These are phyloP conservation scores for Alectoris magna DNA, from an alignment of 2,797 vertebrate genomes.

Conservation along the genomic window DNA sequence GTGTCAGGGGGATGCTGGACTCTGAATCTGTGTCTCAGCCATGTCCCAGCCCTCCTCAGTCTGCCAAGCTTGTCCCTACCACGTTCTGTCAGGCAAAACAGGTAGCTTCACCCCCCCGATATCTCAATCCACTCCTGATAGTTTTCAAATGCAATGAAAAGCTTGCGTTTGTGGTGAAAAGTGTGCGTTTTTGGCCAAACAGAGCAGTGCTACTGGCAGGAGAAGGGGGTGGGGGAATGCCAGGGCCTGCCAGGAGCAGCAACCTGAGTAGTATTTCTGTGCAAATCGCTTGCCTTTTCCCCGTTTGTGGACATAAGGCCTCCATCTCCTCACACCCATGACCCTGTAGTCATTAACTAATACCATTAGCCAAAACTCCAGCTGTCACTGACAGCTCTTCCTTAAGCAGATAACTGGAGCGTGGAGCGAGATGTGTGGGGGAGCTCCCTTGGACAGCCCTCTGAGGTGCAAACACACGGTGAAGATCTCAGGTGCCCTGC, in stretches of 20 bases:
- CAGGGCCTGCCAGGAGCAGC: not conserved
- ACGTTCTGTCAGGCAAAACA: not conserved
- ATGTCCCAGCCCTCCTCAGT: not conserved
- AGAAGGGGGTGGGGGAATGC: not conserved
- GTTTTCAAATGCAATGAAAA: not conserved
- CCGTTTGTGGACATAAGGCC: not conserved
- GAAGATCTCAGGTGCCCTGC: not conserved
- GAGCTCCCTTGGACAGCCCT: not conserved
- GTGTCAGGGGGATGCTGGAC: not conserved
- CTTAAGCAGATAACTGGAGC: slow-evolving; percentile 38
- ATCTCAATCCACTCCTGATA: not conserved
- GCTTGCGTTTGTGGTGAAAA: not conserved
- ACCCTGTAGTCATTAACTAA: slow-evolving; percentile 26
- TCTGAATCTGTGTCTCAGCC: not conserved
- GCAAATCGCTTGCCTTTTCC: not conserved
- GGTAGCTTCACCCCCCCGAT: rapidly evolving
- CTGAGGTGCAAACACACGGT: not conserved
- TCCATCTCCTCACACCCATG: not conserved
- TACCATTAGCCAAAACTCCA: slow-evolving; percentile 49
- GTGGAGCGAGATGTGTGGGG: not conserved
- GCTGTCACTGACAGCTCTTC: slow-evolving; percentile 40
- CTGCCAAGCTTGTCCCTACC: rapidly evolving
- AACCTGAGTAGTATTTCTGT: not conserved
- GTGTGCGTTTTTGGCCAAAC: not conserved
- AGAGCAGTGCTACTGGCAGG: not conserved